Evolutionary conservation across 2,797 vertebrate genomes (phyloP).

Genomic region (Rhinatrema bivittatum): DNA sequence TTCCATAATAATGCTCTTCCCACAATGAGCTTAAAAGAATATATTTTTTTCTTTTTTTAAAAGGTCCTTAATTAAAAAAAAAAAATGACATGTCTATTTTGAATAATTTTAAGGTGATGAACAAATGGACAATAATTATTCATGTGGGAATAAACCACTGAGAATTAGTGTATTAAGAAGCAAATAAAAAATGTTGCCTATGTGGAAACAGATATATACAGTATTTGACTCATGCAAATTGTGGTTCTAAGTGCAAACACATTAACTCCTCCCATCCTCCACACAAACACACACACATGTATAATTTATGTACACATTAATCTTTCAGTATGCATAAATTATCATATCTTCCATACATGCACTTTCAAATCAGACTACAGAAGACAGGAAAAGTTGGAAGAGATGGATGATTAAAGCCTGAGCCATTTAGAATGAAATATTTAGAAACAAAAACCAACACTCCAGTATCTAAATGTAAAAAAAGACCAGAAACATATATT

Average conservation of each 20-base stretch:
- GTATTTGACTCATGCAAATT: constrained; percentile 30
- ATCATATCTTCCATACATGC: constrained; percentile 14
- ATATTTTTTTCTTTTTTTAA: constrained; percentile 13
- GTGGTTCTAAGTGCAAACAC: constrained; percentile 32
- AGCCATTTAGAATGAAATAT: neutral
- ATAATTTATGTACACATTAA: constrained; percentile 27
- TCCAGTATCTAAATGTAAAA: neutral
- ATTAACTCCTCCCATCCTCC: constrained; percentile 17
- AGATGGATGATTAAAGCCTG: constrained; percentile 17
- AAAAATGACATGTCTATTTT: neutral
- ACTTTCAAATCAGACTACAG: constrained; percentile 3
- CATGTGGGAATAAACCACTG: constrained; percentile 12
- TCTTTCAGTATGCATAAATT: constrained; percentile 29
- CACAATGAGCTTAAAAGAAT: too few relatives aligned
- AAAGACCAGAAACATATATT: constrained; percentile 2
- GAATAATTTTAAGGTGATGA: neutral
- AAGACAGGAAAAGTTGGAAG: neutral
- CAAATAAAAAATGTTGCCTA: constrained; percentile 13
- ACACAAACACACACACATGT: constrained; percentile 11
- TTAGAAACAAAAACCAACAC: too few relatives aligned
- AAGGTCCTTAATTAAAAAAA: constrained; percentile 7
- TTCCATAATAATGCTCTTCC: constrained; percentile 14
- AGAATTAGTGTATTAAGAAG: constrained; percentile 14
- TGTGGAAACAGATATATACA: constrained; percentile 19
- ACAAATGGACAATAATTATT: constrained; percentile 16